These are phyloP conservation scores for Nesogale talazaci DNA, from an alignment of 2,113 vertebrate species.

Conservation along the genomic window DNA sequence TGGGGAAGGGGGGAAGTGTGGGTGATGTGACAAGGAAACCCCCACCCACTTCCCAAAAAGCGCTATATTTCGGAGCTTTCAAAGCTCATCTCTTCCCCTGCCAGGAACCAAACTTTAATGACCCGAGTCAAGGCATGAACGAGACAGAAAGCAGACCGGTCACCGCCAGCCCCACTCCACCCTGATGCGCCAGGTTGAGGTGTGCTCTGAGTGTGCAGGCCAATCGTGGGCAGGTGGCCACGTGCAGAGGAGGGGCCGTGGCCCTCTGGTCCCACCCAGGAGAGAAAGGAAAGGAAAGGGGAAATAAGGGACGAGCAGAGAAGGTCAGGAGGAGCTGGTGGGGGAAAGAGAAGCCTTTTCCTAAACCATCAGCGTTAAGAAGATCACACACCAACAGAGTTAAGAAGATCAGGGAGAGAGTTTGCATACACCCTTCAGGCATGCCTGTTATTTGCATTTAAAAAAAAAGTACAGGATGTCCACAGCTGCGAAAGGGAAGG, in stretches of 20 bases:
- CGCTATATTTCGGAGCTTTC: background rate
- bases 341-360: background rate
- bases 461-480: too few species aligned
- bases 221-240: constrained; percentile 55
- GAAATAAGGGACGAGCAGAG: background rate
- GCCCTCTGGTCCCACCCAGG: background rate
- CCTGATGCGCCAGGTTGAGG: constrained; percentile 37
- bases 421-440: too few species aligned
- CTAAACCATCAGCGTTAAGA: background rate
- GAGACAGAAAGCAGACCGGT: constrained; percentile 76
- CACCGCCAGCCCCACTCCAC: too few species aligned
- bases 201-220: background rate
- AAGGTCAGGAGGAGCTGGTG: background rate
- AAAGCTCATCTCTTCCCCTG: constrained; percentile 62
- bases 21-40: constrained; percentile 21
- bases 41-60: background rate
- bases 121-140: constrained; percentile 66
- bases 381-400: background rate
- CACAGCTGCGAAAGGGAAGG: too few species aligned
- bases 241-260: background rate
- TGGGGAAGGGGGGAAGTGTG: background rate
- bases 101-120: constrained; percentile 75
- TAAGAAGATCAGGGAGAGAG: background rate
- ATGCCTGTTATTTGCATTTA: too few species aligned
- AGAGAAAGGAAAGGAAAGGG: background rate